Conservation (phyloP, 2,113 vertebrate species). For the Sclerurus mexicanus region DNA sequence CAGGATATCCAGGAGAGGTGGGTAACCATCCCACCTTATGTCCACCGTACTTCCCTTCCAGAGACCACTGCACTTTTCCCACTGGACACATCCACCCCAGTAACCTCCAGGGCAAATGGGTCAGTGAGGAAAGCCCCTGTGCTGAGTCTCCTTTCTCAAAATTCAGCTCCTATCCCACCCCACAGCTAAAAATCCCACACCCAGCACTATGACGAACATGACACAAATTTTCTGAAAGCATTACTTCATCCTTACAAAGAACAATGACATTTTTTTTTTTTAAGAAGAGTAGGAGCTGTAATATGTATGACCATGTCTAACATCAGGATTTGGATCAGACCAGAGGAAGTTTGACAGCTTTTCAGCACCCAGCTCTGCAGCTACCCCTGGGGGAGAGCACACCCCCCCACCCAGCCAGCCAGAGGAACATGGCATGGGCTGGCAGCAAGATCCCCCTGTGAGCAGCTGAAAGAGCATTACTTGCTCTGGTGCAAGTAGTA, state of each 20-base stretch:
- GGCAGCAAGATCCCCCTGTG: background rate
- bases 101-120: background rate
- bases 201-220: background rate
- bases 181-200: background rate
- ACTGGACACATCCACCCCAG: background rate
- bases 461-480: background rate
- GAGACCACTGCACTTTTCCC: background rate
- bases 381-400: background rate
- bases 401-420: background rate
- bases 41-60: background rate
- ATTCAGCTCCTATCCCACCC: background rate
- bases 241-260: slow-evolving; percentile 5
- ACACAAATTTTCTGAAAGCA: background rate
- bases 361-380: fast-evolving
- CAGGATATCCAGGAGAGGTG: background rate
- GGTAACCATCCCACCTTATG: background rate
- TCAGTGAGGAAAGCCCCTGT: background rate
- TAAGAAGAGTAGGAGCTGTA: background rate
- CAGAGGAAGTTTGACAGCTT: background rate
- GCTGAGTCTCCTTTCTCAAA: background rate
- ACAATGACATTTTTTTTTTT: background rate
- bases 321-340: background rate
- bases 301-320: background rate
- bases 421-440: background rate
- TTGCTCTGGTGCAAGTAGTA: background rate